Percentiles rank a stretch among this genome's conserved stretches.
These are phyloP conservation scores for Macrotrachela quadricornifera DNA, from an alignment of 1,140 invertebrate genomes.

Conservation along the genomic window DNA sequence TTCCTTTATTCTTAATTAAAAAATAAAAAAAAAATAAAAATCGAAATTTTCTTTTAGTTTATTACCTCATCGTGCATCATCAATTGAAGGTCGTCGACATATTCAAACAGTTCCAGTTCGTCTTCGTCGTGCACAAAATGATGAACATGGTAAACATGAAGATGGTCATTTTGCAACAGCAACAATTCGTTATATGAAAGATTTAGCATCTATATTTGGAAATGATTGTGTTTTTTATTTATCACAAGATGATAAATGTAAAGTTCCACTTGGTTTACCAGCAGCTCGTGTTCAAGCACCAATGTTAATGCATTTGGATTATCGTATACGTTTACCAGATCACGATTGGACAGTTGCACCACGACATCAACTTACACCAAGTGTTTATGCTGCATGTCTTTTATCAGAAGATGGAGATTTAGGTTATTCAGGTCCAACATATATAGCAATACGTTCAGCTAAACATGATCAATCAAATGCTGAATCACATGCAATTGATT, in stretches of 20 bases:
- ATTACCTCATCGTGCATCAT: background rate
- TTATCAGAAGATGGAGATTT: too few species aligned
- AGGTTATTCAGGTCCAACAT: too few species aligned
- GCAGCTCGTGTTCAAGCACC: conserved; percentile 18
- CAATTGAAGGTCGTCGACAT: conserved; percentile 5
- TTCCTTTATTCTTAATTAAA: too few species aligned
- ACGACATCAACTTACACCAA: conserved; percentile 22
- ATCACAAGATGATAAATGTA: conserved; percentile 26
- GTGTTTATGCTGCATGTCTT: conserved; percentile 16
- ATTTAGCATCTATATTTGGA: conserved; percentile 7
- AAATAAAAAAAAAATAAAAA: too few species aligned
- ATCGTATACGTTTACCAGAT: conserved; percentile 24
- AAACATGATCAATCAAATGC: too few species aligned
- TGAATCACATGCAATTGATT: too few species aligned
- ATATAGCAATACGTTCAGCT: too few species aligned
- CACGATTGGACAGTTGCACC: conserved; percentile 29
- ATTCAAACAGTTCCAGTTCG: conserved; percentile 7
- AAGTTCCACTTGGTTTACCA: conserved; percentile 27
- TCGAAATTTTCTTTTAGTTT: too few species aligned
- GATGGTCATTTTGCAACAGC: conserved; percentile 15
- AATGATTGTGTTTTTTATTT: conserved; percentile 14
- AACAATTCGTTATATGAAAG: conserved; percentile 13
- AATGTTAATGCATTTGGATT: conserved; percentile 24
- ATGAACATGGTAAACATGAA: conserved; percentile 13
- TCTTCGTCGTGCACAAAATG: conserved; percentile 8